Base-by-base conservation (phyloP, 2,797 vertebrate species). In the Mus caroli region DNA sequence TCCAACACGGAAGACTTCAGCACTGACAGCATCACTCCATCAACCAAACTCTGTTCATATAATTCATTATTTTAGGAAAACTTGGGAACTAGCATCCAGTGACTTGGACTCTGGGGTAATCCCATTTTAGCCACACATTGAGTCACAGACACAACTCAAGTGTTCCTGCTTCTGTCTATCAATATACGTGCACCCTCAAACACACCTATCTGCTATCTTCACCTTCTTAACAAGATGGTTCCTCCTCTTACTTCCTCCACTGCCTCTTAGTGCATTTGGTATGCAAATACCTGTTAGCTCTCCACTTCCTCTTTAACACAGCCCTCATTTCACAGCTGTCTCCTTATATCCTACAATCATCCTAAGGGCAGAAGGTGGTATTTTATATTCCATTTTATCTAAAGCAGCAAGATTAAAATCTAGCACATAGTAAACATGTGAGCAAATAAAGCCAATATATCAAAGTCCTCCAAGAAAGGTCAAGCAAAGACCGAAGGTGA, bases 61-160 rank as follows among this genome's bases (percentile, higher is more conserved):
- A 71, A 71, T 56, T 77, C 28, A 40, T 67, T 94, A 52, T 28
- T 80, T 94, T 73, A 93, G 40, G 31, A 93, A 90, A 90, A 28
- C 8, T 69, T 40, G 52, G 85, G 20, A 94, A 50, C 11, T 28
- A 91, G 43, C 2, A 50, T 71, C 37, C 34, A 75, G 28, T 5
- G 56, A 15, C 34, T 91, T 52, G 7, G 40, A 40, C 37, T 31
- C 7, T 64, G 17, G 4, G n/a, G 17, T 14, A 62, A 76, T 79
- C 85, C 88, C 58, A 83, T 54, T 46, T 79, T 50, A 43, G 86
- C n/a, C 6, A 6, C 19, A 62, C 3, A 31, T 80, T 80, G 56
- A 60, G 54, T 34, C 17, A 94, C 60, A 94, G 28, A 92, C 10
- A 79, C 12, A 87, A 26, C n/a, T 58, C n/a, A 88, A 94, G 46